Conservation (phyloP, 2,113 vertebrate genomes). For the Eurypyga helias region DNA sequence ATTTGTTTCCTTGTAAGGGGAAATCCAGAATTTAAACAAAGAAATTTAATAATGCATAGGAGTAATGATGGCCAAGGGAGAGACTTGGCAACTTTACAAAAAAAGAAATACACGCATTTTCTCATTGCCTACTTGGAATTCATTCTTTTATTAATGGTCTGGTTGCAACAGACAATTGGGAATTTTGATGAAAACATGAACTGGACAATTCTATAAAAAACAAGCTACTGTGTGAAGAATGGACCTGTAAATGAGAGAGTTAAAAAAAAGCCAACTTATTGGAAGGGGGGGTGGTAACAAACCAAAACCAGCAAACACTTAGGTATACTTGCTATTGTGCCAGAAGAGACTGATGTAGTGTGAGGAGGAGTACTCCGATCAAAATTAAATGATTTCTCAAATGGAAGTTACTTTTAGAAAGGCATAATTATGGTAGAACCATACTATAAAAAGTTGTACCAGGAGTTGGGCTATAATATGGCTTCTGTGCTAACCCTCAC, state of each 20-base stretch:
- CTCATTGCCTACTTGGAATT: not conserved
- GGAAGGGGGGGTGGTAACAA: too few relatives aligned
- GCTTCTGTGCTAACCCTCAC: not conserved
- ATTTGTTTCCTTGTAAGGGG: not conserved
- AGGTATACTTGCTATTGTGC: not conserved
- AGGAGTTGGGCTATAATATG: not conserved
- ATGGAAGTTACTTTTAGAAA: not conserved
- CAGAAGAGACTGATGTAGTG: not conserved
- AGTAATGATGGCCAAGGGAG: not conserved
- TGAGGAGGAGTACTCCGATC: not conserved
- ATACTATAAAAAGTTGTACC: not conserved
- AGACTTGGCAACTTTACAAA: slow-evolving; percentile 1
- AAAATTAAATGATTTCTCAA: not conserved
- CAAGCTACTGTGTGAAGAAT: too few relatives aligned
- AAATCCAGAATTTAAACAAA: slow-evolving; percentile 16
- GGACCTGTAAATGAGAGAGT: not conserved
- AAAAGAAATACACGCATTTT: not conserved
- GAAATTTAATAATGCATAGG: slow-evolving; percentile 5
- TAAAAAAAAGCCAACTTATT: not conserved
- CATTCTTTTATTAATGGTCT: not conserved
- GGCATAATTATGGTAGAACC: not conserved
- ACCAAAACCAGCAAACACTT: too few relatives aligned
- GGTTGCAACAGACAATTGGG: not conserved
- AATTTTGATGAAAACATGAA: too few relatives aligned
- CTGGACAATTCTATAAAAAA: too few relatives aligned